Conservation (phyloP, 1,140 invertebrate genomes). For the Drosophila sp. region DNA sequence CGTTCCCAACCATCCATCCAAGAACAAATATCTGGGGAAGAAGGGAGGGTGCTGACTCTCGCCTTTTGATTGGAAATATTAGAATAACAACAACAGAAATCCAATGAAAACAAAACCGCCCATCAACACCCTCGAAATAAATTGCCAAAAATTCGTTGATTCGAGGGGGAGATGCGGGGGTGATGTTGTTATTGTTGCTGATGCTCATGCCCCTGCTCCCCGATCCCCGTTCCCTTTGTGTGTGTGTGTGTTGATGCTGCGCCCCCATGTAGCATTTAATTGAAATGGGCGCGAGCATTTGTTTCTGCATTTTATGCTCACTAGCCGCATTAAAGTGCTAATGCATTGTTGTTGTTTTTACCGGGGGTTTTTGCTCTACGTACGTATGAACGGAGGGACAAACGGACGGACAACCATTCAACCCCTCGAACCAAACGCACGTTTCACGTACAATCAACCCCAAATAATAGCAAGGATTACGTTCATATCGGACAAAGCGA, state of each 20-base stretch:
- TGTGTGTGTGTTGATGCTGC: conserved; percentile 22
- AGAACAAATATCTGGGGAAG: background rate
- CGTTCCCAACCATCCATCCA: conserved; percentile 13
- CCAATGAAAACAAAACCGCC: conserved; percentile 83
- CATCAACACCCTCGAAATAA: conserved; percentile 80
- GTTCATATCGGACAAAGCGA: conserved; percentile 22
- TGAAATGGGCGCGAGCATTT: conserved; percentile 76
- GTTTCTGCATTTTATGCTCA: conserved; percentile 79
- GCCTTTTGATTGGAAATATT: conserved; percentile 77
- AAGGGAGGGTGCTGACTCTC: conserved; percentile 45
- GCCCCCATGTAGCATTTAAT: conserved; percentile 73
- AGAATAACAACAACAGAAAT: conserved; percentile 80
- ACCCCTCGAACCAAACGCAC: conserved; percentile 62
- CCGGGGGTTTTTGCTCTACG: conserved; percentile 29
- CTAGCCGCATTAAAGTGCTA: conserved; percentile 82
- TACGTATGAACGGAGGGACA: background rate
- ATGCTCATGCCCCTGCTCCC: conserved; percentile 28
- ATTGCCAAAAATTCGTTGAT: conserved; percentile 54
- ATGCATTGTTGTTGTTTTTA: conserved; percentile 81
- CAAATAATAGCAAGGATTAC: conserved; percentile 78
- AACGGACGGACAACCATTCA: background rate
- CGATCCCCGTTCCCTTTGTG: conserved; percentile 23
- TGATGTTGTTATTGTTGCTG: conserved; percentile 60
- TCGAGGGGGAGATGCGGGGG: conserved; percentile 21
- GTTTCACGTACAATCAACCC: conserved; percentile 73